Percentiles rank a stretch among this genome's conserved stretches.
phyloP scores from a whole-genome alignment of 2,797 vertebrate species.

The Masticophis lateralis region DNA sequence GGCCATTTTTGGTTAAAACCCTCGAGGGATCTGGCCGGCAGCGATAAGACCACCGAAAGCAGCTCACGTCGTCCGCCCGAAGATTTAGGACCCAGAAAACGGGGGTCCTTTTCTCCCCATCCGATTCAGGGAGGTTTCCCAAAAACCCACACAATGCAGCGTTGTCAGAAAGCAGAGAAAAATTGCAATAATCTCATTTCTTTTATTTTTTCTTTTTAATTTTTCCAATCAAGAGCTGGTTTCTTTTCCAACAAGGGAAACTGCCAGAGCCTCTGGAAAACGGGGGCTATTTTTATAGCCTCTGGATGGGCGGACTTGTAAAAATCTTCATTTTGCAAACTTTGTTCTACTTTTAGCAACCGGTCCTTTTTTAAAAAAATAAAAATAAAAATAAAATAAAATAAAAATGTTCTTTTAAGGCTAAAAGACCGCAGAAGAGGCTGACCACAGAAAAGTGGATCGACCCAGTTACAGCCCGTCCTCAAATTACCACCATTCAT shows the following conservation, averaged over 20 bases:
- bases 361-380: not conserved
- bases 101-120: too few relatives aligned
- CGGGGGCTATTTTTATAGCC: not conserved
- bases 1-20: not conserved
- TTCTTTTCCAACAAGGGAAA: not conserved
- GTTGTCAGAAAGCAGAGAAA: too few relatives aligned
- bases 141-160: too few relatives aligned
- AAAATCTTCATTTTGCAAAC: not conserved
- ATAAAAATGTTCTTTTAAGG: not conserved
- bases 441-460: too few relatives aligned
- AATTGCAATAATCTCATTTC: too few relatives aligned
- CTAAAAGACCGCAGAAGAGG: not conserved
- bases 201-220: too few relatives aligned
- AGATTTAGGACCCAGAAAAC: too few relatives aligned
- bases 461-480: too few relatives aligned
- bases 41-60: not conserved
- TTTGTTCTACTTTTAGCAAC: not conserved
- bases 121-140: too few relatives aligned
- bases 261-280: not conserved
- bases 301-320: not conserved
- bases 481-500: too few relatives aligned
- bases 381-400: too few relatives aligned
- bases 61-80: not conserved
- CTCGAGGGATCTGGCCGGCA: not conserved
- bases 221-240: not conserved